Conservation (phyloP, 2,888 invertebrate species). For the Melanophora roralis region DNA sequence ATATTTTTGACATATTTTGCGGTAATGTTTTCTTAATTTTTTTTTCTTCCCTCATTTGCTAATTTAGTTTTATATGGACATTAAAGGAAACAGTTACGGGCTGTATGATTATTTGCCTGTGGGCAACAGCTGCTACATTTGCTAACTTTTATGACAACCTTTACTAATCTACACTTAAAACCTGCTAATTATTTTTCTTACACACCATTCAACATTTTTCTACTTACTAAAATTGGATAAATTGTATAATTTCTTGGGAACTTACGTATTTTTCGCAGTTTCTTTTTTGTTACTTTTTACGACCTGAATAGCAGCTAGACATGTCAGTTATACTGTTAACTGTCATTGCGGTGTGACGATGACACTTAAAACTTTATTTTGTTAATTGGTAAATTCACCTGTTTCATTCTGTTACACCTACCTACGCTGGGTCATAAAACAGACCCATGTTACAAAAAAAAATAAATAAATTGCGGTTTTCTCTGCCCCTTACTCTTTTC, state of each 20-base stretch:
- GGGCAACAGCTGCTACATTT: slow-evolving; percentile 50
- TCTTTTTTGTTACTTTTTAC: not conserved
- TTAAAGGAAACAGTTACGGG: not conserved
- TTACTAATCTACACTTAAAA: slow-evolving; percentile 57
- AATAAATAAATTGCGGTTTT: not conserved
- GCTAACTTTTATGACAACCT: slow-evolving; percentile 54
- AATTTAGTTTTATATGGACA: not conserved
- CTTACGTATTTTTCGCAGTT: not conserved
- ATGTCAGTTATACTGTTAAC: not conserved
- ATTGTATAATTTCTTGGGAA: slow-evolving; percentile 8
- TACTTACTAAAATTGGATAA: not conserved
- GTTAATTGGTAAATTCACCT: slow-evolving; percentile 75
- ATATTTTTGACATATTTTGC: slow-evolving; percentile 47
- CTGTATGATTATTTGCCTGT: slow-evolving; percentile 9
- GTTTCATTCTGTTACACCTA: slow-evolving; percentile 61
- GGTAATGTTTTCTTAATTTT: not conserved
- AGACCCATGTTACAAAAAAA: slow-evolving; percentile 4
- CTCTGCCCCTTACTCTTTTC: not conserved
- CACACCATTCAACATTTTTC: slow-evolving; percentile 21
- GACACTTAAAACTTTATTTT: slow-evolving; percentile 62
- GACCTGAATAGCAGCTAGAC: not conserved
- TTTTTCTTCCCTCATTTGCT: not conserved
- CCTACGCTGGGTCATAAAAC: slow-evolving; percentile 7
- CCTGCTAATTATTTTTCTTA: slow-evolving; percentile 58
- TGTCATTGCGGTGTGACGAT: slow-evolving; percentile 50